Evolutionary conservation across 37 sponge, comb jelly and placozoan genomes (phyloP), one percentile per base, ranked within the genome.

Genomic region (Axinella damicornis): DNA sequence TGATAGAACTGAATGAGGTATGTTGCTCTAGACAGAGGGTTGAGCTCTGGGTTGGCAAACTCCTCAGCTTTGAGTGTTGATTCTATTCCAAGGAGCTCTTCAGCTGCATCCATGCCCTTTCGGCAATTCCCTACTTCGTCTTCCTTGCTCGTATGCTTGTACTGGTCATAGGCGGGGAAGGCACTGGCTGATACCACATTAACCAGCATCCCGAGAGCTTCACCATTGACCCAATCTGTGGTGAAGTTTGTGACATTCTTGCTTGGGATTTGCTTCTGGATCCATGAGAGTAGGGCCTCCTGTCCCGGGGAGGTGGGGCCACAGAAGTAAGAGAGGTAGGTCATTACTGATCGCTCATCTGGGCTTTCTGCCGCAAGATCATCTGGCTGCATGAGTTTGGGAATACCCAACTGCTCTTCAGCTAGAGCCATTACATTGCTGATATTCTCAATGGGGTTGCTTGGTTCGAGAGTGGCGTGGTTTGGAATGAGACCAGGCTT

Each of bases 311-410:
- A 92, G 2, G 66, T 35, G 69, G 79, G 73, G 83, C 86, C 68
- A 86, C 89, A 92, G 85, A 89, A 95, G 79, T 89, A 95, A 6
- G 90, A 85, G 25, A 95, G 83, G 80, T 95, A 95, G 27, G 88
- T 89, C 93, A 95, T 92, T 32, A 85, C 80, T 17, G 85, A 83
- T 37, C 77, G 76, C 60, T 95, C 96, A 35, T 95, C 96, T 34
- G 93, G 83, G n/a, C 69, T 78, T 52, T 76, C 74, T 14, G 78
- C 77, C 69, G 52, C 46, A 35, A 92, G 33, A 36, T 92, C 75
- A 59, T 92, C 80, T 2, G 88, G 71, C 25, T 32, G 28, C 19
- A 92, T 35, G 63, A 92, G 28, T 36, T 80, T 80, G 27, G 94
- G 94, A 33, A 93, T 86, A 22, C 69, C 87, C 62, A 95, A 63